Evolutionary conservation across 2,113 vertebrate genomes (phyloP).

Genomic region (Phaetusa simplex): DNA sequence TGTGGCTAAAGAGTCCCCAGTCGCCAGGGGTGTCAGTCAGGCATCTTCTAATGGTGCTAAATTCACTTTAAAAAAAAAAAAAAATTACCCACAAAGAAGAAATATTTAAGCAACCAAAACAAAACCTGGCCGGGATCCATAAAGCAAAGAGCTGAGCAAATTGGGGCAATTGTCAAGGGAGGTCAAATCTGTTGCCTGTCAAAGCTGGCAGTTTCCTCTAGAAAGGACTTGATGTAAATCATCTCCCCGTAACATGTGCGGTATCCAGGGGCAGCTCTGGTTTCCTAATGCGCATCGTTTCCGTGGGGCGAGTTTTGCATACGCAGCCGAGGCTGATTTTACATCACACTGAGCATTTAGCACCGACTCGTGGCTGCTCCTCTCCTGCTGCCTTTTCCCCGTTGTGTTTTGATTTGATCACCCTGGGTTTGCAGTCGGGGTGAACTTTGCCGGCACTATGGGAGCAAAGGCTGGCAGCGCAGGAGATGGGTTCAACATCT

Average conservation of each 20-base stretch:
- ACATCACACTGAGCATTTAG: neutral
- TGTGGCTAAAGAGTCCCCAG: neutral
- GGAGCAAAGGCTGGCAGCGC: neutral
- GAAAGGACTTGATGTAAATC: constrained; percentile 32
- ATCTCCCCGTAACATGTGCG: neutral
- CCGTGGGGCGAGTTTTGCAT: neutral
- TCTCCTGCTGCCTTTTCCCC: neutral
- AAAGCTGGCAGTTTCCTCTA: constrained; percentile 41
- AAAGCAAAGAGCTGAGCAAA: constrained; percentile 48
- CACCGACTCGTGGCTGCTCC: neutral
- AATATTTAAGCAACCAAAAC: neutral
- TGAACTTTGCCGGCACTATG: rapidly evolving
- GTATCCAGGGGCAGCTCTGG: constrained; percentile 9
- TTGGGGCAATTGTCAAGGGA: constrained; percentile 60
- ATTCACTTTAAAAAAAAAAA: neutral
- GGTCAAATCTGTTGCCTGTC: constrained; percentile 57
- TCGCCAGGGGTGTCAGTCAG: neutral
- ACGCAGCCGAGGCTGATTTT: neutral
- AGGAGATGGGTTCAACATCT: neutral
- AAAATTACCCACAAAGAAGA: neutral
- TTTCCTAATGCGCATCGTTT: neutral
- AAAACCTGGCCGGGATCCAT: constrained; percentile 44
- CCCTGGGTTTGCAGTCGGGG: neutral
- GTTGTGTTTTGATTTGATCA: neutral
- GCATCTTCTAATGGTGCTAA: neutral